Evolutionary conservation across 2,797 vertebrate species (phyloP).

Genomic region (Moxostoma hubbsi): DNA sequence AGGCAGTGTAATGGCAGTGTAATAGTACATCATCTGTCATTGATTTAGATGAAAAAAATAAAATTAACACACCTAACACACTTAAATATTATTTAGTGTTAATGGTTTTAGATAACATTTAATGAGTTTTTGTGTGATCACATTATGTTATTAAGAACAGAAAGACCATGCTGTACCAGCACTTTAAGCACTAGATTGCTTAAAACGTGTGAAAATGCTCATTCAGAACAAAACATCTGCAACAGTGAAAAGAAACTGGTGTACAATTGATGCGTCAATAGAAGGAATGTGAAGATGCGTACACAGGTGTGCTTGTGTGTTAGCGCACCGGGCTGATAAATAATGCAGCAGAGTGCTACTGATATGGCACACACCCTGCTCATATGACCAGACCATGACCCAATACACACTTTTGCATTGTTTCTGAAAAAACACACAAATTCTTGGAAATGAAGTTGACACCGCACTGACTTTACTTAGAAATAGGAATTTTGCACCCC

Average conservation of each 20-base stretch:
- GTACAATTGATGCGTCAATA: background rate
- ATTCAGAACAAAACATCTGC: constrained; percentile 34
- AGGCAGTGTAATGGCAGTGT: too few relatives aligned
- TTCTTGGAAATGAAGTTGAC: background rate
- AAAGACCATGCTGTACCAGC: background rate
- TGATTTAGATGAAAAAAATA: too few relatives aligned
- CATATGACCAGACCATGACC: background rate
- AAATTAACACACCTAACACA: too few relatives aligned
- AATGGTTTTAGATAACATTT: background rate
- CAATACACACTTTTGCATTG: background rate
- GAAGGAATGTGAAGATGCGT: background rate
- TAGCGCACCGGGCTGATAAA: background rate
- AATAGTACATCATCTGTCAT: too few relatives aligned
- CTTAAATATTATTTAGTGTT: too few relatives aligned
- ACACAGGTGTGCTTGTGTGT: constrained; percentile 1
- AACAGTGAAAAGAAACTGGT: background rate
- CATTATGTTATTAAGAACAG: background rate
- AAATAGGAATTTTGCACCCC: background rate
- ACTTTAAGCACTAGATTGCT: background rate
- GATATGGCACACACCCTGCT: constrained; percentile 30
- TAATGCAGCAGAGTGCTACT: constrained; percentile 16
- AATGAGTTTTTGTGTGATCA: background rate
- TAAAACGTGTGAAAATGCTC: background rate
- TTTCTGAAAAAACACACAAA: background rate
- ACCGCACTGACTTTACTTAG: background rate